phyloP scores from a whole-genome alignment of 1,140 invertebrate genomes.

The Thalassaphorura encarpata region DNA sequence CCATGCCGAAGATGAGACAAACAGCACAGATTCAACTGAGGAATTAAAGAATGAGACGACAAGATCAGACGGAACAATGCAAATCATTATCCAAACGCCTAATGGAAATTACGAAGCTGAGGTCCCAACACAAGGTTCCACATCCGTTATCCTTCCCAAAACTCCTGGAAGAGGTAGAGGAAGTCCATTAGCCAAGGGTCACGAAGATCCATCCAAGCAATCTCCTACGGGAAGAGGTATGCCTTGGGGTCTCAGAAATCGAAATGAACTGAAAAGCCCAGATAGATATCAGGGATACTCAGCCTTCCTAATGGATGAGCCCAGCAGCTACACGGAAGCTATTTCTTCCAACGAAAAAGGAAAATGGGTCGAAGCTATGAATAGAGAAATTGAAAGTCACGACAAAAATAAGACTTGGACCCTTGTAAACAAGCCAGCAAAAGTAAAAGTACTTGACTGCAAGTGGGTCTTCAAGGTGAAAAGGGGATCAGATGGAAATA shows the following conservation, averaged over 20 bases:
- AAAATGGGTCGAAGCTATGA: slow-evolving; percentile 22
- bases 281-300: not conserved
- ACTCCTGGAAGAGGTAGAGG: not conserved
- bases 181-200: not conserved
- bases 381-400: slow-evolving; percentile 23
- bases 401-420: slow-evolving; percentile 31
- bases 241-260: no score
- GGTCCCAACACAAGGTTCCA: not conserved
- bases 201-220: not conserved
- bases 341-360: slow-evolving; percentile 8
- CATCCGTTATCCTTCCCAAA: not conserved
- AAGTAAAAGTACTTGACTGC: not conserved
- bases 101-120: not conserved
- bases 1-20: not conserved
- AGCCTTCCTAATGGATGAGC: not conserved
- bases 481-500: not conserved
- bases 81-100: not conserved
- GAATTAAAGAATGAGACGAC: no score
- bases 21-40: not conserved
- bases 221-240: no score
- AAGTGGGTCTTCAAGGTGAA: slow-evolving; percentile 25
- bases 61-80: not conserved
- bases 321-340: slow-evolving; percentile 16
- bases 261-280: no score
- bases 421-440: slow-evolving; percentile 29